Evolutionary conservation across 2,797 vertebrate genomes (phyloP).

Genomic region (Syngnathus acus): DNA sequence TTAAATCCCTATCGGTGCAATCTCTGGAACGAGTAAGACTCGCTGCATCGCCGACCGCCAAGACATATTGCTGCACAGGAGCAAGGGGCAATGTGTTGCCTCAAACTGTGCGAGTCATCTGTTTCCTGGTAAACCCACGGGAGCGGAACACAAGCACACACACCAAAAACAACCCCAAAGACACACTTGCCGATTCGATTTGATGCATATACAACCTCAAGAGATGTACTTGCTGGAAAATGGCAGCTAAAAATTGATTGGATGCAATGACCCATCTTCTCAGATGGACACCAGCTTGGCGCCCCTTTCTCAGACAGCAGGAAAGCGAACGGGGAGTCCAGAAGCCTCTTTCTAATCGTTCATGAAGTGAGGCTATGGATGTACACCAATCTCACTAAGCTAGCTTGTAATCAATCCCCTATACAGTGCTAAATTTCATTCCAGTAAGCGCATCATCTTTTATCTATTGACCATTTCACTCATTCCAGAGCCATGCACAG

Average conservation of each 20-base stretch:
- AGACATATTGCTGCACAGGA: slow-evolving; percentile 38
- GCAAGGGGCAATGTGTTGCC: slow-evolving; percentile 36
- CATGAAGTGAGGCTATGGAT: background rate
- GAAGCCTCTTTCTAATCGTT: slow-evolving; percentile 21
- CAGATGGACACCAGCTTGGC: slow-evolving; percentile 20
- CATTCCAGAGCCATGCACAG: background rate
- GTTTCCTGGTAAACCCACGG: slow-evolving; percentile 35
- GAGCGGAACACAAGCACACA: slow-evolving; percentile 14
- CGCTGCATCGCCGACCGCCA: slow-evolving; percentile 36
- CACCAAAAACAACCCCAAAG: background rate
- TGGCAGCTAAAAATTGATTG: slow-evolving; percentile 53
- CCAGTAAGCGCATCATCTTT: background rate
- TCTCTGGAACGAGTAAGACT: slow-evolving; percentile 37
- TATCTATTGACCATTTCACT: background rate
- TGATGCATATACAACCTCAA: slow-evolving; percentile 2
- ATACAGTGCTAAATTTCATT: background rate
- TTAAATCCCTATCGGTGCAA: slow-evolving; percentile 39
- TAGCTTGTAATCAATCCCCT: background rate
- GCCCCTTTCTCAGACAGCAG: slow-evolving; percentile 56
- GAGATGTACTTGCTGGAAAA: slow-evolving; percentile 34
- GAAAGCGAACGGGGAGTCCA: slow-evolving; percentile 48
- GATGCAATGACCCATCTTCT: slow-evolving; percentile 44
- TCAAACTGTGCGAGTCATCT: slow-evolving; percentile 55
- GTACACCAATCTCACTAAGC: background rate
- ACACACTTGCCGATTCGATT: slow-evolving; percentile 3